A percentile compares a stretch with the other conserved stretches of the same genome.
Evolutionary conservation across 2,113 vertebrate genomes (phyloP).

Genomic region (Chiloscyllium plagiosum): DNA sequence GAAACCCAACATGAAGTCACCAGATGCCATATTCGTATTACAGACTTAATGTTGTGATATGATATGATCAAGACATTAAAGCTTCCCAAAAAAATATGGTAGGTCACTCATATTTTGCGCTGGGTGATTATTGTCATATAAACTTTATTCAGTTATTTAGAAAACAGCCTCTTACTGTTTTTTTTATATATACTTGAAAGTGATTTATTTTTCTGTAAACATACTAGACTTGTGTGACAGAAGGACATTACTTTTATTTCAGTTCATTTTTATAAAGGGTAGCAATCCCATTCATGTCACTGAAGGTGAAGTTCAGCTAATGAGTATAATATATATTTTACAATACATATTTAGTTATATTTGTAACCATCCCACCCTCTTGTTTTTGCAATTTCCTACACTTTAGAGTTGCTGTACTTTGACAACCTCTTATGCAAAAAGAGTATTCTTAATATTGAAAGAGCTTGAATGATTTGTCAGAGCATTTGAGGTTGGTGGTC

Average conservation of each 20-base stretch:
- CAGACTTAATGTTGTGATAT: neutral
- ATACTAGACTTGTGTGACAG: constrained; percentile 5
- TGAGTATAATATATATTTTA: constrained; percentile 5
- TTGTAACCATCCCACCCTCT: neutral
- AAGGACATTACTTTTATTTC: constrained; percentile 18
- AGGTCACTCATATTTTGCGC: constrained; percentile 22
- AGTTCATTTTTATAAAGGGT: constrained; percentile 1
- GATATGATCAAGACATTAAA: constrained; percentile 22
- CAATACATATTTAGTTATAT: neutral
- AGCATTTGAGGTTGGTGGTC: neutral
- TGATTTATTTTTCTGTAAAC: constrained; percentile 28
- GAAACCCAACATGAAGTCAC: constrained; percentile 30
- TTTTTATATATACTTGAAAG: constrained; percentile 27
- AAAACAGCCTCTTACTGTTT: neutral
- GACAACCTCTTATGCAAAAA: neutral
- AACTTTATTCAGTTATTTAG: constrained; percentile 2
- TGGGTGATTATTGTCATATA: constrained; percentile 24
- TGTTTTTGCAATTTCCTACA: neutral
- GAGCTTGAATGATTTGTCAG: constrained; percentile 7
- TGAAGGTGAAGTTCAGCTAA: neutral
- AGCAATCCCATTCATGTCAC: neutral
- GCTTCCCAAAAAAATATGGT: neutral
- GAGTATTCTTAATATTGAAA: neutral
- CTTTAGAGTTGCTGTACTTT: neutral
- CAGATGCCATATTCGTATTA: constrained; percentile 28